Base-by-base conservation (phyloP, 2,888 invertebrate genomes). In the Urechis unicinctus region DNA sequence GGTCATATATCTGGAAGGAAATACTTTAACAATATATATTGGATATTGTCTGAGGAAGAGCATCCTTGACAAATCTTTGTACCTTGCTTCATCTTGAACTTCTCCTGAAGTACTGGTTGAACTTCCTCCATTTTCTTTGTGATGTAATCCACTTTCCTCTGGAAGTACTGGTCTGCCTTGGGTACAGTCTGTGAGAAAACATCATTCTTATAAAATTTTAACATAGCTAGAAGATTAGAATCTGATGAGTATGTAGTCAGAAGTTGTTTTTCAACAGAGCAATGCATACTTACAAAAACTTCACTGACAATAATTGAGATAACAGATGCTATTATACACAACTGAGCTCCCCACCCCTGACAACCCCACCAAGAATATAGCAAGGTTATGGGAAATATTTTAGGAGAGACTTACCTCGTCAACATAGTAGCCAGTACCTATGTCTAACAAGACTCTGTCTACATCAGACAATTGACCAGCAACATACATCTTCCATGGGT, bases 391-490 rank as follows among this genome's bases (percentile, higher is more conserved):
- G 5, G 6, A 41, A 17, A 48, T 21, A 26, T n/a, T 41, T 28
- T 17, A 43, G 51, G 6, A 26, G 5, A 4, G 6, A 3, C 69
- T 72, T 76, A 90, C 91, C 84, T 93, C 93, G 79, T 95, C 89
- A 24, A 89, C 89, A 81, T 89, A 97, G 78, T 97, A 97, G 61
- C 96, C 94, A 52, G 97, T 96, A 51, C 97, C 97, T 72, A 97
- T 87, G 78, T 97, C 96, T 64, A 97, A 88, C 30, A 96, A 83
- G 52, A 95, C 92, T 76, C 88, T 88, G 53, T 90, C 85, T 31
- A 88, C 85, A 73, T 95, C 88, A 59, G 85, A 83, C 57, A 97
- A 82, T 68, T 85, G 85, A 1, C 96, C 97, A 43, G 92, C 90
- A 44, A 97, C 94, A 81, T 96, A 98, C 89, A 97, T 93, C 82